Conservation (phyloP, 1,140 invertebrate genomes). For the Maniola jurtina region DNA sequence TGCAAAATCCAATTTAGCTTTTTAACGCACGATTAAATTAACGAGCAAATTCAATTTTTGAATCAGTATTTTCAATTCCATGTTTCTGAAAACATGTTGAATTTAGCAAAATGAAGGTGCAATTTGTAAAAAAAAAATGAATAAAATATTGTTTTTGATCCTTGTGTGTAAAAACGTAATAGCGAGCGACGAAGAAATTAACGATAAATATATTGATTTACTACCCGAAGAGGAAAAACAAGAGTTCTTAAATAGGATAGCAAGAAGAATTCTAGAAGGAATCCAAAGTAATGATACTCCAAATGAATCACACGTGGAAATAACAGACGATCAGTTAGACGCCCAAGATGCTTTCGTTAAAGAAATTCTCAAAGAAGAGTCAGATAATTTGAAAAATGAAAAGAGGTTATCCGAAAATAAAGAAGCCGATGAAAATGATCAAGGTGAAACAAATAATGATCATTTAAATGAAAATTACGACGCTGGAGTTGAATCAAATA, state of each 20-base stretch:
- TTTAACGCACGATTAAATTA: slow-evolving; percentile 10
- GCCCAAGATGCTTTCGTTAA: slow-evolving; percentile 50
- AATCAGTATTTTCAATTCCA: background rate
- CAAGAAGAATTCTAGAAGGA: slow-evolving; percentile 53
- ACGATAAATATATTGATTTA: slow-evolving; percentile 60
- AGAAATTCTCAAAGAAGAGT: slow-evolving; percentile 53
- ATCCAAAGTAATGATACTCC: slow-evolving; percentile 39
- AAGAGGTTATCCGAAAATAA: slow-evolving; percentile 15
- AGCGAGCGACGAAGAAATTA: slow-evolving; percentile 35
- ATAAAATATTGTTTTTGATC: slow-evolving; percentile 37
- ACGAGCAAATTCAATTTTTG: background rate
- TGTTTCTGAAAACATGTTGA: background rate
- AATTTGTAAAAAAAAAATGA: slow-evolving; percentile 34
- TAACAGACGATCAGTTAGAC: slow-evolving; percentile 50
- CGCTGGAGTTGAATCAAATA: background rate
- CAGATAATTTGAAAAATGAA: slow-evolving; percentile 42
- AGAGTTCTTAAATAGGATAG: slow-evolving; percentile 53
- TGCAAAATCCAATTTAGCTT: slow-evolving; percentile 11
- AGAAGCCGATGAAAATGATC: slow-evolving; percentile 19
- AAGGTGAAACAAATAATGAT: slow-evolving; percentile 2
- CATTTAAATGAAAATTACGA: background rate
- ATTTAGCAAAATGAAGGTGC: slow-evolving; percentile 30
- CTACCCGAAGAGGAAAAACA: slow-evolving; percentile 58
- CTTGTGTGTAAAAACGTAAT: slow-evolving; percentile 27
- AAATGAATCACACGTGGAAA: slow-evolving; percentile 35